Evolutionary conservation across 2,888 invertebrate genomes (phyloP), one percentile per base, ranked within the genome.

Genomic region (Mesorhabditis belari): DNA sequence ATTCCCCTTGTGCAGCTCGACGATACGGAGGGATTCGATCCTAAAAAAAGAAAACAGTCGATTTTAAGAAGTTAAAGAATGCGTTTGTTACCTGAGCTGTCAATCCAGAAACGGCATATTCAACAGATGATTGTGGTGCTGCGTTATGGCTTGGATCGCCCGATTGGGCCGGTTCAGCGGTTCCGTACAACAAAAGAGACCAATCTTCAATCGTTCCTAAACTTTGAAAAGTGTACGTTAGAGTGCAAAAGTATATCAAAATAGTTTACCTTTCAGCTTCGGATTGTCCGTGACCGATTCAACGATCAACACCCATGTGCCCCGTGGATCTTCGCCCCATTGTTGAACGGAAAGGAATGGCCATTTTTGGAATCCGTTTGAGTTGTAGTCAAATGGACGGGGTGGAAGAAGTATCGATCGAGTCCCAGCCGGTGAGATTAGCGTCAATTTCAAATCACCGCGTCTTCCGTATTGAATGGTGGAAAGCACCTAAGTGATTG

Each of bases 321-420:
- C 85, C 5, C 75, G 63, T 3, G 85, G 83, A 62, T 82, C 80
- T 69, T 85, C 85, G 19, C 96, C 96, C 96, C 96, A 98, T 83
- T 90, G 95, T 81, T 98, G 96, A 6, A 96, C 95, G 75, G 93
- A 92, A 73, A 98, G 86, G 86, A 98, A 96, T 17, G 96, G 95
- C 98, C 98, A 98, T 81, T 94, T 92, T 82, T 93, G 92, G 82
- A 98, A 96, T 80, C 92, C 92, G 26, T 91, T 90, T 81, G 89
- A 90, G 58, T 90, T 88, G 50, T 90, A 90, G 82, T 95, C 94
- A 58, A 91, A 86, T 1, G 93, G 93, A 68, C 98, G 86, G 80
- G 93, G 92, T 80, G 94, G 94, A 55, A 98, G 86, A 62, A 98
- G 84, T 0, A 92, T 91, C 5, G 94, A 93, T 0, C 73, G 65